Conservation (phyloP, 2,888 invertebrate genomes). For the Onchidella celtica region DNA sequence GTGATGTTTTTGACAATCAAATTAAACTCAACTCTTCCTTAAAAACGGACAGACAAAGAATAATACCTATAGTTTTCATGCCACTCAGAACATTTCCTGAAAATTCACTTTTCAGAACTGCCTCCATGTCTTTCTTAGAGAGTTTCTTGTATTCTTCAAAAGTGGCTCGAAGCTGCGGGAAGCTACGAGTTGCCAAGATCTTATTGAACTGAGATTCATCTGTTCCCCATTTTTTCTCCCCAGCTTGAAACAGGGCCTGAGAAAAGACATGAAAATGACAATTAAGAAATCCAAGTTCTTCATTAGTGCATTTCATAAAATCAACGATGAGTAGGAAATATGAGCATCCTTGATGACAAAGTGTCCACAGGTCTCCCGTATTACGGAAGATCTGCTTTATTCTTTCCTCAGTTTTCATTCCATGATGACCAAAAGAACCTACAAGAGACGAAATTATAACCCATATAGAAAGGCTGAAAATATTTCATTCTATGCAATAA, state of each 20-base stretch:
- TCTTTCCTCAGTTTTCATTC: too few species aligned
- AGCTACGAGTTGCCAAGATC: conserved; percentile 77
- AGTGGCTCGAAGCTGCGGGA: conserved; percentile 89
- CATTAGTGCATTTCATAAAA: too few species aligned
- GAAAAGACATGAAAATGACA: background rate
- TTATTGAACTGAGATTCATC: conserved; percentile 79
- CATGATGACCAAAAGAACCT: too few species aligned
- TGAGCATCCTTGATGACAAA: too few species aligned
- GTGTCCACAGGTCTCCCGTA: too few species aligned
- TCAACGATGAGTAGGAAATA: too few species aligned
- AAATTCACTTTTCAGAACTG: conserved; percentile 78
- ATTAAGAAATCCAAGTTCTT: too few species aligned
- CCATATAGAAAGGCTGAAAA: too few species aligned
- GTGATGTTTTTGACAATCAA: background rate
- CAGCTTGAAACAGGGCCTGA: conserved; percentile 71
- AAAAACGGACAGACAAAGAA: too few species aligned
- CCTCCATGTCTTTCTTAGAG: conserved; percentile 84
- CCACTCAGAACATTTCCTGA: conserved; percentile 78
- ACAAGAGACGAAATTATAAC: too few species aligned
- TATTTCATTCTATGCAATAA: too few species aligned
- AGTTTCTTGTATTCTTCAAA: conserved; percentile 90
- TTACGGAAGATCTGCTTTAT: too few species aligned
- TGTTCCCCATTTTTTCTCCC: conserved; percentile 79
- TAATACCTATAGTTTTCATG: conserved; percentile 78
- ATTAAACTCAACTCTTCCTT: background rate